phyloP scores from a whole-genome alignment of 92 coral and sea anemone genomes.

The Zoanthus solanderi region DNA sequence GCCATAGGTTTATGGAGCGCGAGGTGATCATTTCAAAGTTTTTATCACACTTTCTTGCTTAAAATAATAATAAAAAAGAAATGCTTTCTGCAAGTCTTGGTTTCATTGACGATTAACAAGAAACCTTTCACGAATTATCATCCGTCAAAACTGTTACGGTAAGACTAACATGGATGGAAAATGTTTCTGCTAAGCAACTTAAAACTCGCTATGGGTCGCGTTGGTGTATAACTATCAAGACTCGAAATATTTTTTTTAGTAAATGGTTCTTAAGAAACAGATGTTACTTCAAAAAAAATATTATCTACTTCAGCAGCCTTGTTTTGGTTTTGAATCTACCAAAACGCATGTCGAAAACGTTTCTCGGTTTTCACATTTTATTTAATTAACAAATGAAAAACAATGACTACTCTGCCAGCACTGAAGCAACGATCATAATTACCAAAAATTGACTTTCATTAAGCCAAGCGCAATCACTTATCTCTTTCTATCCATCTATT shows the following conservation, averaged over 20 bases:
- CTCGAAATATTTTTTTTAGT: neutral
- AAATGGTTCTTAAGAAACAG: too few relatives aligned
- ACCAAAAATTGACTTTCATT: neutral
- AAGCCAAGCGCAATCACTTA: neutral
- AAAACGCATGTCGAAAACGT: neutral
- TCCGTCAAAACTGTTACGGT: too few relatives aligned
- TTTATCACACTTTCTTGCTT: too few relatives aligned
- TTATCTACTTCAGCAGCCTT: neutral
- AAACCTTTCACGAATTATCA: too few relatives aligned
- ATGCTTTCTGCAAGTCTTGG: too few relatives aligned
- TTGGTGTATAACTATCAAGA: neutral
- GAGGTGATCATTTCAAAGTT: too few relatives aligned
- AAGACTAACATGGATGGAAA: too few relatives aligned
- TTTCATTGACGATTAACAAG: too few relatives aligned
- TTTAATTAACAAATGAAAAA: neutral
- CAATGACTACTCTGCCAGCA: neutral
- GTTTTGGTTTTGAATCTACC: neutral
- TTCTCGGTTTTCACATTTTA: neutral
- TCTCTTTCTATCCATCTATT: neutral
- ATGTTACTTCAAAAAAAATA: too few relatives aligned
- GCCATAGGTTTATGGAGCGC: too few relatives aligned
- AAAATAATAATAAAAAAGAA: too few relatives aligned
- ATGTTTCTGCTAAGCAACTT: neutral
- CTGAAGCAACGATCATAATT: neutral
- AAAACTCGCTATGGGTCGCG: neutral